These are phyloP conservation scores for Phoenicopterus ruber DNA, from an alignment of 2,113 vertebrate species.

Conservation along the genomic window DNA sequence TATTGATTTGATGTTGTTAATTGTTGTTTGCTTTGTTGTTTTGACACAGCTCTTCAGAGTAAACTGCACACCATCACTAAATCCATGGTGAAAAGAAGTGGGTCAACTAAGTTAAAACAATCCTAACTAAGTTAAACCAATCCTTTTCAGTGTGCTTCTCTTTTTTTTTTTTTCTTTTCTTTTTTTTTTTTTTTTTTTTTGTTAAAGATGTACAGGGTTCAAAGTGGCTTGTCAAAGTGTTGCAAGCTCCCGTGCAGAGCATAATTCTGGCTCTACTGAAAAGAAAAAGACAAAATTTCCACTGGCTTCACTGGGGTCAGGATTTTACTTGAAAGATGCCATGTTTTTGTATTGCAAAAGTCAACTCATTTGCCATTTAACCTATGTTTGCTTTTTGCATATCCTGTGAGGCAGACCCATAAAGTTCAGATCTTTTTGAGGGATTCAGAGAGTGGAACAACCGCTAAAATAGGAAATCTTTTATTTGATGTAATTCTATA, in stretches of 20 bases:
- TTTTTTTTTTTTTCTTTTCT: not conserved
- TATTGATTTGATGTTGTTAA: not conserved
- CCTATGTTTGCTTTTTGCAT: not conserved
- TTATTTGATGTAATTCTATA: not conserved
- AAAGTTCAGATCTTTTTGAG: not conserved
- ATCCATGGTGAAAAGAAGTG: not conserved
- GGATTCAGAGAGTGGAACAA: not conserved
- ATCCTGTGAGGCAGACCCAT: not conserved
- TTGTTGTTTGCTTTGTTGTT: slow-evolving; percentile 34
- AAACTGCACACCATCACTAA: not conserved
- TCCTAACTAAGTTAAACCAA: not conserved
- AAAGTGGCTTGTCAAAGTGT: not conserved
- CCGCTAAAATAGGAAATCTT: not conserved
- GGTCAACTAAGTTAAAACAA: not conserved
- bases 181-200: not conserved
- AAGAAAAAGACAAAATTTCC: not conserved
- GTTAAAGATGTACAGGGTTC: not conserved
- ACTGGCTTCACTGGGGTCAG: not conserved
- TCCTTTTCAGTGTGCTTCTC: not conserved
- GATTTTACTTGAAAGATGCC: not conserved
- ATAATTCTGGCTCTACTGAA: not conserved
- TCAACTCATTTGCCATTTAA: not conserved
- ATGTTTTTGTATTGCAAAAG: not conserved
- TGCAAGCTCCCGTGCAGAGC: not conserved
- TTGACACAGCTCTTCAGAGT: not conserved